Evolutionary conservation across 1,140 invertebrate genomes (phyloP).

Genomic region (Adelges cooleyi): DNA sequence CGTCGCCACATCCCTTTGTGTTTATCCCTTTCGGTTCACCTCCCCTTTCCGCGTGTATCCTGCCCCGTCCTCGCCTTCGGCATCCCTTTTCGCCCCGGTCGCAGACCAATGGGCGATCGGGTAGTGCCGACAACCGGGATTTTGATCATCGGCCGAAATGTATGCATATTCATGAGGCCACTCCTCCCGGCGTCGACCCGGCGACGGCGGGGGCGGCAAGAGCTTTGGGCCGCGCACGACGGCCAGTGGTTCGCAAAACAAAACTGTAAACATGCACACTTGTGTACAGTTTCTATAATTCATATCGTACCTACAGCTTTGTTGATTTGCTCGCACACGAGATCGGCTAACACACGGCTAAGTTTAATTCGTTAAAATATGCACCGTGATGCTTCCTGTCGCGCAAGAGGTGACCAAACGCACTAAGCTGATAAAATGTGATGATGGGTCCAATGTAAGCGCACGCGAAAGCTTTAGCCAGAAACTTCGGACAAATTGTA

Average conservation of each 20-base stretch:
- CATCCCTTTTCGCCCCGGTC: not conserved
- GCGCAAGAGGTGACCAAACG: too few species aligned
- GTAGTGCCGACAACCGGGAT: constrained; percentile 13
- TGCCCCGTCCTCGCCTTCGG: not conserved
- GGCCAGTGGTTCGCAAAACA: constrained; percentile 3
- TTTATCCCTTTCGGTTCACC: not conserved
- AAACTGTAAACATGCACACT: not conserved
- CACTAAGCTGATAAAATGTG: too few species aligned
- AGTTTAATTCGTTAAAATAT: too few species aligned
- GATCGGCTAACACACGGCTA: too few species aligned
- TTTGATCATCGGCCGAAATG: constrained; percentile 25
- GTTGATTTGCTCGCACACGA: too few species aligned
- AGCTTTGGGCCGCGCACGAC: not conserved
- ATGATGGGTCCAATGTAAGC: too few species aligned
- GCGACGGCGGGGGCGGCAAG: not conserved
- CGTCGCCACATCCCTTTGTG: not conserved
- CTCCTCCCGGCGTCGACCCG: constrained; percentile 5
- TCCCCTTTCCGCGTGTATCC: not conserved
- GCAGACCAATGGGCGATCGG: constrained; percentile 21
- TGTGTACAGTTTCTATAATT: too few species aligned
- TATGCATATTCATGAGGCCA: constrained; percentile 29
- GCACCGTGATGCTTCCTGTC: too few species aligned
- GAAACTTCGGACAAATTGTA: too few species aligned
- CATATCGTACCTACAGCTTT: too few species aligned
- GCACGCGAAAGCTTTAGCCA: too few species aligned